A percentile compares a stretch with the other conserved stretches of the same genome.
Evolutionary conservation across 2,888 invertebrate species (phyloP).

Genomic region (Gibbula magus): DNA sequence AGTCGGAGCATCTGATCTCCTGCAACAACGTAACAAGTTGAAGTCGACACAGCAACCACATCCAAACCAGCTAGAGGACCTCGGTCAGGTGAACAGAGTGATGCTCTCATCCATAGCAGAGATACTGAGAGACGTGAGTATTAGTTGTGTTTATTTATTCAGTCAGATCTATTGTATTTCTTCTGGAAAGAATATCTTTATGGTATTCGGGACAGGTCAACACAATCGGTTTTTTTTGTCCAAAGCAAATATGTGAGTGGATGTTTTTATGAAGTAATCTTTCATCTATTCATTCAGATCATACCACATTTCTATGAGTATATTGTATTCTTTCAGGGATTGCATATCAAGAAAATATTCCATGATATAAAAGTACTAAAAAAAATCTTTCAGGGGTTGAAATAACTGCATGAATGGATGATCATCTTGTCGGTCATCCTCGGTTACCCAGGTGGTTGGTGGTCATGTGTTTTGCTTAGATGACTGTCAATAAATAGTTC

Average conservation of each 20-base stretch:
- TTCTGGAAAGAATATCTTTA: neutral
- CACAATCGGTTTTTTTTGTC: too few relatives aligned
- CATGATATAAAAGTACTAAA: too few relatives aligned
- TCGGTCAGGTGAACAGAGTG: constrained; percentile 50
- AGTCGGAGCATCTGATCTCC: constrained; percentile 56
- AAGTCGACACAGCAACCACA: constrained; percentile 57
- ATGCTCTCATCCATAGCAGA: constrained; percentile 60
- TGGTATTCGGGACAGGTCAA: neutral
- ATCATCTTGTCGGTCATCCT: too few relatives aligned
- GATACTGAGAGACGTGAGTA: constrained; percentile 66
- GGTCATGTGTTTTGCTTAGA: too few relatives aligned
- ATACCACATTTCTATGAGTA: too few relatives aligned
- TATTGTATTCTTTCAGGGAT: too few relatives aligned
- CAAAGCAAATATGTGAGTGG: too few relatives aligned
- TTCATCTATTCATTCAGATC: neutral
- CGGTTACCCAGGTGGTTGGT: too few relatives aligned
- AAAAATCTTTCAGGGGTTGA: too few relatives aligned
- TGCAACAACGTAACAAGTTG: constrained; percentile 57
- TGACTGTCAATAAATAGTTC: too few relatives aligned
- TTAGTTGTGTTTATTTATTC: neutral
- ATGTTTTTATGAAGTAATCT: neutral
- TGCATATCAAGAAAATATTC: too few relatives aligned
- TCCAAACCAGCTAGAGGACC: constrained; percentile 56
- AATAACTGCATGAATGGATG: too few relatives aligned
- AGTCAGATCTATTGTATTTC: neutral